These are phyloP conservation scores for Chlorodrepanis virens DNA, from an alignment of 2,113 vertebrate species.

Conservation along the genomic window DNA sequence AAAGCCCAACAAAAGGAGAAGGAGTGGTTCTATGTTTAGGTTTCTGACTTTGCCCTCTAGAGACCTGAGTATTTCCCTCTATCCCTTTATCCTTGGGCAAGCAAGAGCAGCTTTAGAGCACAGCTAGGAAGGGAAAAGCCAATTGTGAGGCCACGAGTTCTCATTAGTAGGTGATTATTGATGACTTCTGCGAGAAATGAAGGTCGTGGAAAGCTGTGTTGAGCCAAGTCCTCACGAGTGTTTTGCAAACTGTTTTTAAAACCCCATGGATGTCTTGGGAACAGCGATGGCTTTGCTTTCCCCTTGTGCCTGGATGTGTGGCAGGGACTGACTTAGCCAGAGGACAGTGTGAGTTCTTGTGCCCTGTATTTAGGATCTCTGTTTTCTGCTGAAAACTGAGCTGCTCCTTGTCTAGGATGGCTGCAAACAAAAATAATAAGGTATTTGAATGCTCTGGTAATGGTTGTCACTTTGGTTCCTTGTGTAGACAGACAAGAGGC, in stretches of 20 bases:
- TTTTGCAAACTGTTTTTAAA: not conserved
- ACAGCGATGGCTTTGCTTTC: not conserved
- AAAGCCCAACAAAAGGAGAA: not conserved
- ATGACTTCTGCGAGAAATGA: not conserved
- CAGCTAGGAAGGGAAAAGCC: not conserved
- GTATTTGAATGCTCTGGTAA: not conserved
- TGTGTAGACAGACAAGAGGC: not conserved
- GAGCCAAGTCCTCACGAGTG: not conserved
- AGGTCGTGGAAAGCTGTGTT: not conserved
- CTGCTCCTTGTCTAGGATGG: not conserved
- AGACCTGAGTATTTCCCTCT: not conserved
- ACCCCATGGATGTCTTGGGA: rapidly evolving
- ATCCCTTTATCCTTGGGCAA: not conserved
- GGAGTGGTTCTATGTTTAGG: not conserved
- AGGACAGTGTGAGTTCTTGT: not conserved
- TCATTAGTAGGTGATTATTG: not conserved
- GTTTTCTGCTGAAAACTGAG: not conserved
- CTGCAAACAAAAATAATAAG: not conserved
- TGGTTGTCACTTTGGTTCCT: not conserved
- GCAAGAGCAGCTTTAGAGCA: not conserved
- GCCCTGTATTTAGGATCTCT: not conserved
- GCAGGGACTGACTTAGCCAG: not conserved
- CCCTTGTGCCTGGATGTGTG: not conserved
- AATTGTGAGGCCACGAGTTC: not conserved
- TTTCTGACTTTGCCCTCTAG: not conserved